A percentile compares a stretch with the other conserved stretches of the same genome.
These are phyloP conservation scores for Caenorhabditis sp. DNA, from an alignment of 2,888 invertebrate genomes.

Conservation along the genomic window DNA sequence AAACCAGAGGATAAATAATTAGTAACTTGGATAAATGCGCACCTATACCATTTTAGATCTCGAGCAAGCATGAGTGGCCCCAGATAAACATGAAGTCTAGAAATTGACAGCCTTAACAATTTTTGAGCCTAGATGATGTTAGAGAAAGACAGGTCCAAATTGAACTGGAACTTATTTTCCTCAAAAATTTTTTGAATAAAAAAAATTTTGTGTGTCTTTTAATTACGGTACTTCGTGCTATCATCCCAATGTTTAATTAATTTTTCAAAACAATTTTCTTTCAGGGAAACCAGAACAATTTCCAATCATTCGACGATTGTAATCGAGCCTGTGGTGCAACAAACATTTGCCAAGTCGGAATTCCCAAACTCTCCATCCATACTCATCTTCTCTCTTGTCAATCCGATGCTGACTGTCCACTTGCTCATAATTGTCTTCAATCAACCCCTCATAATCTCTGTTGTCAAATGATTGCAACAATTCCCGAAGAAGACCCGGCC, in stretches of 20 bases:
- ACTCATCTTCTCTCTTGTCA: conserved; percentile 34
- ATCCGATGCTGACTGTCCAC: conserved; percentile 24
- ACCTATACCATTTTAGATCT: too few relatives aligned
- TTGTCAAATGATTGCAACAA: conserved; percentile 8
- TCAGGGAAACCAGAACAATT: conserved; percentile 62
- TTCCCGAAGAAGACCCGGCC: conserved; percentile 1
- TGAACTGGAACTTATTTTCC: too few relatives aligned
- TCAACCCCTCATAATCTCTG: conserved; percentile 33
- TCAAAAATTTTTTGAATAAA: too few relatives aligned
- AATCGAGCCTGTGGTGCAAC: conserved; percentile 43
- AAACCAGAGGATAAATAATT: too few relatives aligned
- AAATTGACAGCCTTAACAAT: too few relatives aligned
- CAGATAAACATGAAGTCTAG: too few relatives aligned
- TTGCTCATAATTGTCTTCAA: conserved; percentile 23
- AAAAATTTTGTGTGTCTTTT: too few relatives aligned
- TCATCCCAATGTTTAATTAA: background rate
- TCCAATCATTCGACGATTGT: conserved; percentile 47
- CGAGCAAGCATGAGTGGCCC: too few relatives aligned
- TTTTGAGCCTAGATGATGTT: too few relatives aligned
- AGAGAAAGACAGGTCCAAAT: too few relatives aligned
- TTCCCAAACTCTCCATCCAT: conserved; percentile 26
- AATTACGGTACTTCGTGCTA: background rate
- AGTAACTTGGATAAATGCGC: too few relatives aligned
- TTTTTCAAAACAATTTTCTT: conserved; percentile 10
- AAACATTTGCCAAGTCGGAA: conserved; percentile 38